These are phyloP conservation scores for Phocoena phocoena DNA, from an alignment of 2,113 vertebrate species.

Conservation along the genomic window DNA sequence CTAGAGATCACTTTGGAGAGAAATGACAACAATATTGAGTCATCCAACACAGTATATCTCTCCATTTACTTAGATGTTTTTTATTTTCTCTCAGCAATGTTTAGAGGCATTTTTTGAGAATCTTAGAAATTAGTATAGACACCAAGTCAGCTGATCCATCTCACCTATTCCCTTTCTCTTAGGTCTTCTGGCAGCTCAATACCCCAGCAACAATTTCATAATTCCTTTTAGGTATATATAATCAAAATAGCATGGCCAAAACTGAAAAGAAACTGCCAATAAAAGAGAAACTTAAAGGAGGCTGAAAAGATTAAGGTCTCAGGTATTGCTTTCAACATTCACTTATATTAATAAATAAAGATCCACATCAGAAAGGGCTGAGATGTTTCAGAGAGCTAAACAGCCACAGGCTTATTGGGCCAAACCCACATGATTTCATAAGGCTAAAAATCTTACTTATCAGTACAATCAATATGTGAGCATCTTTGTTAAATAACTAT, in stretches of 20 bases:
- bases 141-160: neutral
- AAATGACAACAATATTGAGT: neutral
- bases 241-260: conserved; percentile 22
- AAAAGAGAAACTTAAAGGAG: conserved; percentile 1
- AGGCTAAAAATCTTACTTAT: neutral
- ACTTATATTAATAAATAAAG: neutral
- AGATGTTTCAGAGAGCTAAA: neutral
- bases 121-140: conserved; percentile 5
- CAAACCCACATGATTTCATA: neutral
- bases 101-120: neutral
- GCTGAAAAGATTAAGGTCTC: neutral
- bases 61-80: conserved; percentile 23
- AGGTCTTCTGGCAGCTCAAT: neutral
- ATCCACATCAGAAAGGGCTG: conserved; percentile 29
- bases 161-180: neutral
- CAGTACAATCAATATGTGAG: neutral
- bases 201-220: conserved; percentile 21
- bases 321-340: neutral
- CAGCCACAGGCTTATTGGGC: neutral
- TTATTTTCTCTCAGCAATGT: conserved; percentile 8
- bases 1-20: neutral
- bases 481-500: conserved; percentile 10
- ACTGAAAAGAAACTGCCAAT: conserved; percentile 28
- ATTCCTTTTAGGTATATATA: neutral
- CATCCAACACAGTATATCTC: neutral